Evolutionary conservation across 2,113 vertebrate species (phyloP).

Genomic region (Phylloscopus trochiloides): DNA sequence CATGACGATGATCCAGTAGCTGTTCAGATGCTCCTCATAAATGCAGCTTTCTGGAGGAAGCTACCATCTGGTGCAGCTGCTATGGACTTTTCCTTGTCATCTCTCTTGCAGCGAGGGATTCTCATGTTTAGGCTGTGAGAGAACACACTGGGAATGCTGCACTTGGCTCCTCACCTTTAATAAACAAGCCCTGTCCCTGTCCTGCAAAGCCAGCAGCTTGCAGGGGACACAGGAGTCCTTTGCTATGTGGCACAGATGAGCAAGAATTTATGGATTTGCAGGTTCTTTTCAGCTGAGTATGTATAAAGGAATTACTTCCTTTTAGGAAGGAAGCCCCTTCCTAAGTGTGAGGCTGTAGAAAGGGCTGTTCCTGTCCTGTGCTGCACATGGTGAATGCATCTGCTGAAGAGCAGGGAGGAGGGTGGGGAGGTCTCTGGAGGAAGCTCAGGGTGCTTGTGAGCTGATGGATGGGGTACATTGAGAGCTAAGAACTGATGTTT

Average conservation of each 20-base stretch:
- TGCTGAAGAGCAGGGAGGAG: background rate
- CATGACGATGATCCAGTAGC: rapidly evolving
- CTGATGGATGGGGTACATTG: constrained; percentile 29
- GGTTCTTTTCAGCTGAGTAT: background rate
- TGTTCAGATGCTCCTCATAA: background rate
- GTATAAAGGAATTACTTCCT: background rate
- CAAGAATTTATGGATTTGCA: background rate
- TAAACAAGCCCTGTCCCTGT: background rate
- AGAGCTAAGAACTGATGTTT: constrained; percentile 51
- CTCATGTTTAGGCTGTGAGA: background rate
- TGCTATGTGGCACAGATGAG: background rate
- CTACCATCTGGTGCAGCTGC: background rate
- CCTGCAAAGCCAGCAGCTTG: background rate
- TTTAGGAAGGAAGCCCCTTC: background rate
- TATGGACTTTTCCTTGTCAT: background rate
- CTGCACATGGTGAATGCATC: background rate
- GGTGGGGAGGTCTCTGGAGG: background rate
- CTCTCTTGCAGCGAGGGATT: background rate
- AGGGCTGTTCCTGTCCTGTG: background rate
- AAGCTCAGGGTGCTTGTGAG: background rate
- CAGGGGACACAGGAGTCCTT: background rate
- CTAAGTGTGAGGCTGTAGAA: background rate
- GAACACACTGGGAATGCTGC: background rate
- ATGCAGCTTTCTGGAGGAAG: background rate
- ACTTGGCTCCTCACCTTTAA: background rate